A percentile compares a stretch with the other conserved stretches of the same genome.
Conservation (phyloP, 2,113 vertebrate species). For the Microtus ochrogaster region DNA sequence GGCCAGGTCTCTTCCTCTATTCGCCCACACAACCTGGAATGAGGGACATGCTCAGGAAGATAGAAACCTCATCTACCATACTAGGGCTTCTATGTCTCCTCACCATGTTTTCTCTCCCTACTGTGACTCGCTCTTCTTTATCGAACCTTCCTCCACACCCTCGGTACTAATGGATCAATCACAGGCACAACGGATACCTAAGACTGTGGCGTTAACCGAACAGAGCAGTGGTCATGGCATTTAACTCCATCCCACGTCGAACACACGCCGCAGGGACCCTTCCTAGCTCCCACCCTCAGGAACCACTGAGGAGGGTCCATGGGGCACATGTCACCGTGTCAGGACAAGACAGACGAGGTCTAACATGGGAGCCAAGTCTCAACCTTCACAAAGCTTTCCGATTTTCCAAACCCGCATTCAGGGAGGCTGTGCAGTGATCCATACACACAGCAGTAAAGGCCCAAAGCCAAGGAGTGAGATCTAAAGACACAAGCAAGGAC, state of each 20-base stretch:
- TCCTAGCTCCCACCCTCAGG: background rate
- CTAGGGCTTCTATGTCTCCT: background rate
- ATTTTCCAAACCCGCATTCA: rapidly evolving
- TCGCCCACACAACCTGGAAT: background rate
- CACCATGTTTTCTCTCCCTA: background rate
- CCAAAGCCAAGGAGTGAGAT: background rate
- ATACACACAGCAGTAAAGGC: background rate
- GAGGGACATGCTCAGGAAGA: background rate
- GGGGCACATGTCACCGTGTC: rapidly evolving
- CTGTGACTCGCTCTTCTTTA: background rate
- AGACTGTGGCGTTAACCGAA: rapidly evolving
- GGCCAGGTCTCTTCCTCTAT: background rate
- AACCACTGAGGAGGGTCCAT: background rate
- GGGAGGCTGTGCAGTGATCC: rapidly evolving
- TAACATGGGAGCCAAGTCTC: background rate
- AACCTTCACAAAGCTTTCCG: background rate
- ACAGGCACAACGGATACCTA: background rate
- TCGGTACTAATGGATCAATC: background rate
- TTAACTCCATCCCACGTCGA: rapidly evolving
- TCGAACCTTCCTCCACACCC: background rate
- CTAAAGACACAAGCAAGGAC: background rate
- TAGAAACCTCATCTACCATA: rapidly evolving
- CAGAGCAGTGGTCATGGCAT: rapidly evolving
- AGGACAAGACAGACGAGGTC: rapidly evolving
- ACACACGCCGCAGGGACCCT: rapidly evolving